A percentile compares a stretch with the other conserved stretches of the same genome.
phyloP scores from a whole-genome alignment of 1,140 invertebrate genomes.

The Harlomillsia oculata region DNA sequence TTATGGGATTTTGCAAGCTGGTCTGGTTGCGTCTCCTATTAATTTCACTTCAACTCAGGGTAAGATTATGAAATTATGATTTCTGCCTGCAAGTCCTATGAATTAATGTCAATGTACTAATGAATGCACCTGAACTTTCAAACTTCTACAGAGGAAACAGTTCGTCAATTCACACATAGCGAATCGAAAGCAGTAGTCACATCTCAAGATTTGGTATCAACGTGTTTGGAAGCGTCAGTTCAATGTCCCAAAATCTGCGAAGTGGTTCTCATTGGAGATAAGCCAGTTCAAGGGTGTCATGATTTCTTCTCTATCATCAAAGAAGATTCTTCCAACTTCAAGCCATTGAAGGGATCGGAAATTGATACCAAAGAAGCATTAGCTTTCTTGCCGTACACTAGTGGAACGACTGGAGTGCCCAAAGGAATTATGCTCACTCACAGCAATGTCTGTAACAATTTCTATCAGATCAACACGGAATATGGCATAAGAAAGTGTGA shows the following conservation, averaged over 20 bases:
- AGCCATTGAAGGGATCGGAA: too few relatives aligned
- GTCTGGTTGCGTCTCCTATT: neutral
- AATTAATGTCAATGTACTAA: too few relatives aligned
- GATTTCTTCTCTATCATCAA: slow-evolving; percentile 26
- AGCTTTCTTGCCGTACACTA: slow-evolving; percentile 8
- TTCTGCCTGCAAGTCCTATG: too few relatives aligned
- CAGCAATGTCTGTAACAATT: slow-evolving; percentile 20
- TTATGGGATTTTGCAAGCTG: slow-evolving; percentile 14
- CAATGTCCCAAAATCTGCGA: slow-evolving; percentile 2
- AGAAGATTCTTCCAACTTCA: slow-evolving; percentile 7
- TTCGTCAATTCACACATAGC: slow-evolving; percentile 57
- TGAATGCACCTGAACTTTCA: too few relatives aligned
- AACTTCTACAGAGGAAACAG: too few relatives aligned
- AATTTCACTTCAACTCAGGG: slow-evolving; percentile 13
- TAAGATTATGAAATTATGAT: too few relatives aligned
- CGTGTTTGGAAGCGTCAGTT: slow-evolving; percentile 40
- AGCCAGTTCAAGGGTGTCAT: slow-evolving; percentile 21
- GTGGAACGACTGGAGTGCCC: slow-evolving; percentile 49
- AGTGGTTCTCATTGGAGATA: slow-evolving; percentile 15
- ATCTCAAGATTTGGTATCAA: slow-evolving; percentile 49
- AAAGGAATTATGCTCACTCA: slow-evolving; percentile 78
- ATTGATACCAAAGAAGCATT: slow-evolving; percentile 38
- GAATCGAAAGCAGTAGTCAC: slow-evolving; percentile 58
- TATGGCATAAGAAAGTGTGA: too few relatives aligned
- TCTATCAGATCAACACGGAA: slow-evolving; percentile 3